Evolutionary conservation across 2,113 vertebrate genomes (phyloP).

Genomic region (Tor tambroides): DNA sequence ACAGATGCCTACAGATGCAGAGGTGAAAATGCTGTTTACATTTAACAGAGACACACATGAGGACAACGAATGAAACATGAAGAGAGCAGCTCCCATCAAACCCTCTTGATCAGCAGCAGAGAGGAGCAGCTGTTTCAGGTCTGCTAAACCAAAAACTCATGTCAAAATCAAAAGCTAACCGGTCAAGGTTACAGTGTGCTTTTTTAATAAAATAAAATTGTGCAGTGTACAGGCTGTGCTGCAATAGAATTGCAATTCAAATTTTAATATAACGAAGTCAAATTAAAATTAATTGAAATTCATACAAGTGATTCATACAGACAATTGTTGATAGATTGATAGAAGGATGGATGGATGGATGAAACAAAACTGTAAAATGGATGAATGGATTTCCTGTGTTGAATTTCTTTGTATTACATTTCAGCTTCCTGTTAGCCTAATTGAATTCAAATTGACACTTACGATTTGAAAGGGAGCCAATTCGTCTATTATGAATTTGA

Average conservation of each 20-base stretch:
- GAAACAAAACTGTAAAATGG: too few relatives aligned
- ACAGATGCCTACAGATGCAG: background rate
- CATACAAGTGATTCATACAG: background rate
- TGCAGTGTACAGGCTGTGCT: too few relatives aligned
- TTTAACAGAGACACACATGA: background rate
- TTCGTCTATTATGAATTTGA: too few relatives aligned
- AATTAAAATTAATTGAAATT: background rate
- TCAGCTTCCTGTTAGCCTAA: too few relatives aligned
- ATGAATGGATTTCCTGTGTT: too few relatives aligned
- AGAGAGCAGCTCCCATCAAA: background rate
- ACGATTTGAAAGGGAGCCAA: too few relatives aligned
- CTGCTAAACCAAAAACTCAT: background rate
- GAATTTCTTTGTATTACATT: too few relatives aligned
- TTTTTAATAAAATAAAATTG: too few relatives aligned
- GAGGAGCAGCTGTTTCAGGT: background rate
- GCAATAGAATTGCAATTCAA: background rate
- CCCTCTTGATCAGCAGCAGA: background rate
- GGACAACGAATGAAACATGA: background rate
- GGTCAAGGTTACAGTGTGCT: background rate
- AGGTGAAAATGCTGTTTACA: background rate
- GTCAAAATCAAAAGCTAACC: background rate
- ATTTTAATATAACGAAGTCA: background rate
- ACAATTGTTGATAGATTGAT: too few relatives aligned
- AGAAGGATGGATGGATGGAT: too few relatives aligned
- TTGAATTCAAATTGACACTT: too few relatives aligned